Evolutionary conservation across 2,113 vertebrate species (phyloP).

Genomic region (Archilochus colubris): DNA sequence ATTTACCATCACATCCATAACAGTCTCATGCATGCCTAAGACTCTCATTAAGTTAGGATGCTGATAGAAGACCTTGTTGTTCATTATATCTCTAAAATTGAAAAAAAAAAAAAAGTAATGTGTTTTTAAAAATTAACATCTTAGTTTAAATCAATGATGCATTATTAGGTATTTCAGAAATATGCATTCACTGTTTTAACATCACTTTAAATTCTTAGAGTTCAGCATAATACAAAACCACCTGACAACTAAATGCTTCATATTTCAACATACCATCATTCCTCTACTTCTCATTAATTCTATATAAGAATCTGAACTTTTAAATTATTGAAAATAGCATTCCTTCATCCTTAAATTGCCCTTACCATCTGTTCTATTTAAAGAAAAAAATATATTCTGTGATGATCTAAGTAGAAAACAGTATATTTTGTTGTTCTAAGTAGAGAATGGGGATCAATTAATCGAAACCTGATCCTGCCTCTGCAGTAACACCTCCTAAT

Average conservation of each 20-base stretch:
- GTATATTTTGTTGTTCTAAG: not conserved
- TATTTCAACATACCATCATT: not conserved
- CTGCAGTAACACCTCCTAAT: not conserved
- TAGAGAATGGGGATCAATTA: not conserved
- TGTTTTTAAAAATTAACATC: not conserved
- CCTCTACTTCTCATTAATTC: not conserved
- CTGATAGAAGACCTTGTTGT: slow-evolving; percentile 99
- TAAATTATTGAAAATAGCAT: not conserved
- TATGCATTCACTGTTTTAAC: not conserved
- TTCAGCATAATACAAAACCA: not conserved
- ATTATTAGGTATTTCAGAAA: not conserved
- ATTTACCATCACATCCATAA: slow-evolving; percentile 99
- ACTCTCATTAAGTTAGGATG: slow-evolving; percentile 98
- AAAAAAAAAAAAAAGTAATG: not conserved
- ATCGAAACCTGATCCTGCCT: not conserved
- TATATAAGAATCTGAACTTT: not conserved
- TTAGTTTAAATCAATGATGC: not conserved
- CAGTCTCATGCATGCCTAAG: slow-evolving; percentile 98
- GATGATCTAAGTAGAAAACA: not conserved
- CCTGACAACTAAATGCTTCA: not conserved
- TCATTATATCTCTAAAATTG: slow-evolving; percentile 93
- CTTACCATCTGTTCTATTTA: not conserved
- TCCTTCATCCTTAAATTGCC: slow-evolving; percentile 5
- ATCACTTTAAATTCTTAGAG: not conserved
- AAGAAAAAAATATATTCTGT: not conserved